Evolutionary conservation across 92 coral and sea anemone species (phyloP), one percentile per base, ranked within the genome.

Genomic region (Epizoanthus fatuus): DNA sequence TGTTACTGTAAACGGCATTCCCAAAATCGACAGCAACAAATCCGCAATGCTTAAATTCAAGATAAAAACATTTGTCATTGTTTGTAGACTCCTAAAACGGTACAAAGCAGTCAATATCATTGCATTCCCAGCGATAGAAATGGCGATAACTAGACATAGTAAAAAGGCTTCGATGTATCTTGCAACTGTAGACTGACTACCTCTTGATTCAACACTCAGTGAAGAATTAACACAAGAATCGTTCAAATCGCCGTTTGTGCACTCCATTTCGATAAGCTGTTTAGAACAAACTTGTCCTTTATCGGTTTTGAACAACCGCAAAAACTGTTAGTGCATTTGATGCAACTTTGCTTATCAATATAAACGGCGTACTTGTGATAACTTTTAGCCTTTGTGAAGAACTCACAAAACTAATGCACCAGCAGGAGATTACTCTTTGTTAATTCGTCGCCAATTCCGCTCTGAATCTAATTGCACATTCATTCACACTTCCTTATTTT

Each of bases 21-120:
- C 99, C 2, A 92, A 45, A 5, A 83, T 54, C 35, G 95, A 89
- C n/a, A 96, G 75, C 9, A 84, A 81, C 8, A 96, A 75, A 83
- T 96, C 98, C 3, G 99, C 92, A 20, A 84, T 37, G 0, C 95
- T 92, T 7, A 96, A 56, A 62, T 92, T 96, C 65, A 92, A 81
- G 2, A 96, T 91, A 62, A 96, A 96, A 1, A 84, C 96, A 81
- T 96, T 96, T 13, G 99, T 94, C 57, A 90, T 88, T 3, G 98
- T 96, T 20, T 90, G 98, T 4, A 96, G 90, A 19, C 89, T 65
- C 8, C 75, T 81, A 67, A 84, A 92, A 20, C 91, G 92, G 58
- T 90, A 94, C 11, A 96, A 81, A 0, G 95, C 93, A 0, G 84
- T 70, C 56, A 96, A 44, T 8, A 96, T 91, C 19, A 94, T 59